Conservation (phyloP, 2,888 invertebrate genomes). For the Mythimna vitellina region DNA sequence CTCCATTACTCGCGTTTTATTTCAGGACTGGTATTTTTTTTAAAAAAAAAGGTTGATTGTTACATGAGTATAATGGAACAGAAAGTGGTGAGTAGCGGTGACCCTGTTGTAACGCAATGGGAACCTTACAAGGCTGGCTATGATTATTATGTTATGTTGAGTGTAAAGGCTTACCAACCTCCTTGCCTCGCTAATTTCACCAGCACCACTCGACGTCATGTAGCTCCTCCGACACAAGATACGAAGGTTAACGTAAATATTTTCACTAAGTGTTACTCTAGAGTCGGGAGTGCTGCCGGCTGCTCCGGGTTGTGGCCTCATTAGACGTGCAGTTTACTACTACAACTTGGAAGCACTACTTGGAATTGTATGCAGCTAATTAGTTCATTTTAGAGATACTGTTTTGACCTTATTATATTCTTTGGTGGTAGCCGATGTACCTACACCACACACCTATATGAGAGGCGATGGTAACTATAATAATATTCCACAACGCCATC, state of each 20-base stretch:
- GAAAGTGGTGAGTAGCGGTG: no score
- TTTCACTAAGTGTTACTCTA: constrained; percentile 17
- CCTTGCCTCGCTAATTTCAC: not conserved
- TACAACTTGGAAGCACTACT: constrained; percentile 23
- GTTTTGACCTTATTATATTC: constrained; percentile 16
- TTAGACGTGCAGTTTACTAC: constrained; percentile 48
- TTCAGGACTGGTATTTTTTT: no score
- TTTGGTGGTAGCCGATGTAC: not conserved
- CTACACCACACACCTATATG: not conserved
- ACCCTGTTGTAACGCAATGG: no score
- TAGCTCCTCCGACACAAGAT: constrained; percentile 1
- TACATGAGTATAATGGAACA: no score
- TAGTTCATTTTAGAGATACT: constrained; percentile 22
- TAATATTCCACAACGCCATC: no score
- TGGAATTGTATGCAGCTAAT: constrained; percentile 32
- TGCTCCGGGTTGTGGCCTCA: constrained; percentile 40
- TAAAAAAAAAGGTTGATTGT: no score
- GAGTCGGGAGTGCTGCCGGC: not conserved
- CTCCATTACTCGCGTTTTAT: no score
- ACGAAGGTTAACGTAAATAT: constrained; percentile 28
- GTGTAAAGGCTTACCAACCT: not conserved
- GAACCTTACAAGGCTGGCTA: not conserved
- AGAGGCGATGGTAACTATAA: not conserved
- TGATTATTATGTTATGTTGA: not conserved
- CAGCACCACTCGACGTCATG: not conserved